Percentiles rank a stretch among this genome's conserved stretches.
Conservation (phyloP, 1,140 invertebrate genomes). For the Capitella teleta region DNA sequence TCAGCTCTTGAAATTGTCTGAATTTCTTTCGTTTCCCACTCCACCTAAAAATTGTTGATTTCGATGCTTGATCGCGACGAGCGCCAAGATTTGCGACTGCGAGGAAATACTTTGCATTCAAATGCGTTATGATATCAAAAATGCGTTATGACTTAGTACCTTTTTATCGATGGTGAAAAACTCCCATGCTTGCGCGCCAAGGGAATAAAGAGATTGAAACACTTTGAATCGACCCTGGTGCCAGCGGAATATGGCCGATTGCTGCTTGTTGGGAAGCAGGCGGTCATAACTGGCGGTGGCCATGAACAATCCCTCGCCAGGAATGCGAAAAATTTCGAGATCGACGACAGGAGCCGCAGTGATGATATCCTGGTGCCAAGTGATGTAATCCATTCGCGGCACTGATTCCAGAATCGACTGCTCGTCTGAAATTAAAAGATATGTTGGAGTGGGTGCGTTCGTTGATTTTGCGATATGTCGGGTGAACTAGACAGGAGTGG, state of each 20-base stretch:
- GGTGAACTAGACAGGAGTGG: not conserved
- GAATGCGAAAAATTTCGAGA: conserved; percentile 31
- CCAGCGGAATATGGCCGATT: conserved; percentile 32
- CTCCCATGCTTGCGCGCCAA: conserved; percentile 27
- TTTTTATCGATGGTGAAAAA: conserved; percentile 26
- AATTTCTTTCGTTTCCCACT: conserved; percentile 24
- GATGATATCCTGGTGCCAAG: conserved; percentile 25
- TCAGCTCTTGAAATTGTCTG: conserved; percentile 23
- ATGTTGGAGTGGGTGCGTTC: too few relatives aligned
- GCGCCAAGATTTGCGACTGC: conserved; percentile 34
- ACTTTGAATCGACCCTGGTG: conserved; percentile 20
- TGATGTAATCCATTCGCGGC: conserved; percentile 31
- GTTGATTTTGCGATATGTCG: not conserved
- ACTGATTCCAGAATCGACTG: too few relatives aligned
- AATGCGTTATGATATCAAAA: not conserved
- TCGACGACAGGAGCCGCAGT: conserved; percentile 27
- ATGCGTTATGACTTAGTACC: too few relatives aligned
- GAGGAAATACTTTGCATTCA: conserved; percentile 25
- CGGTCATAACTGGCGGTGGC: conserved; percentile 12
- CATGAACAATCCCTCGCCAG: conserved; percentile 31
- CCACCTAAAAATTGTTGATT: conserved; percentile 34
- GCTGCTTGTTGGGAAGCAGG: conserved; percentile 9
- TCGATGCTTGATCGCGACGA: conserved; percentile 13
- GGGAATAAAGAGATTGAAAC: conserved; percentile 28
- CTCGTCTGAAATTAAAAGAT: too few relatives aligned